Evolutionary conservation across 2,113 vertebrate genomes (phyloP).

Genomic region (Triplophysa siluroides): DNA sequence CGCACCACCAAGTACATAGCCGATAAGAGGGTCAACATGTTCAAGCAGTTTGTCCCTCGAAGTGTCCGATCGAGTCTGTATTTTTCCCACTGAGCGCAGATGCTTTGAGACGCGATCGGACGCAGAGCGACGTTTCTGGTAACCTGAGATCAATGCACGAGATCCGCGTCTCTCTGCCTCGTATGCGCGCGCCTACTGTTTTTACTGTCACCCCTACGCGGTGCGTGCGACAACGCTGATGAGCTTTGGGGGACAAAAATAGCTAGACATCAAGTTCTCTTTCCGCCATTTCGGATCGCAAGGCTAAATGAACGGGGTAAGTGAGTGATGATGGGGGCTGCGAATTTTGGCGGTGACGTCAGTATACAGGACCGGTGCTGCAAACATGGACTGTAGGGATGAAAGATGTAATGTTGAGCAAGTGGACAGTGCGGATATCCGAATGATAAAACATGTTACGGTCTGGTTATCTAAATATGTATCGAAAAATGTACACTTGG

Average conservation of each 20-base stretch:
- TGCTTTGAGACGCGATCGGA: not conserved
- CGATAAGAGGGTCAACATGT: slow-evolving; percentile 74
- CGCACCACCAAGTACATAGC: slow-evolving; percentile 76
- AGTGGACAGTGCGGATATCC: not conserved
- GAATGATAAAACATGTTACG: not conserved
- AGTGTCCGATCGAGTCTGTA: slow-evolving; percentile 18
- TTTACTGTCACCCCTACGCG: slow-evolving; percentile 24
- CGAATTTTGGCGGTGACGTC: slow-evolving; percentile 52
- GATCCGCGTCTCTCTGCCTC: not conserved
- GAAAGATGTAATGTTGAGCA: not conserved
- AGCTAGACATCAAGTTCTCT: slow-evolving; percentile 57
- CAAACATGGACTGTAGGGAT: not conserved
- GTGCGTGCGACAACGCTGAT: slow-evolving; percentile 65
- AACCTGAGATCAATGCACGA: slow-evolving; percentile 15
- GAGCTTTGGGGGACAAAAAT: slow-evolving; percentile 69
- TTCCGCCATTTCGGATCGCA: slow-evolving; percentile 40
- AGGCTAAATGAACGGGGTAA: slow-evolving; percentile 16
- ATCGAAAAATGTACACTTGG: too few relatives aligned
- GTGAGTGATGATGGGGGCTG: not conserved
- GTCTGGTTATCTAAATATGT: not conserved
- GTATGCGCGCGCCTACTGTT: slow-evolving; percentile 6
- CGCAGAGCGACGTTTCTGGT: slow-evolving; percentile 1
- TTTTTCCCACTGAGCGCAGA: not conserved
- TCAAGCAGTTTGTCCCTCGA: slow-evolving; percentile 9
- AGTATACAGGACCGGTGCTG: slow-evolving; percentile 33